These are phyloP conservation scores for Lepidocyrtinus sp. DNA, from an alignment of 2,888 invertebrate species.

Conservation along the genomic window DNA sequence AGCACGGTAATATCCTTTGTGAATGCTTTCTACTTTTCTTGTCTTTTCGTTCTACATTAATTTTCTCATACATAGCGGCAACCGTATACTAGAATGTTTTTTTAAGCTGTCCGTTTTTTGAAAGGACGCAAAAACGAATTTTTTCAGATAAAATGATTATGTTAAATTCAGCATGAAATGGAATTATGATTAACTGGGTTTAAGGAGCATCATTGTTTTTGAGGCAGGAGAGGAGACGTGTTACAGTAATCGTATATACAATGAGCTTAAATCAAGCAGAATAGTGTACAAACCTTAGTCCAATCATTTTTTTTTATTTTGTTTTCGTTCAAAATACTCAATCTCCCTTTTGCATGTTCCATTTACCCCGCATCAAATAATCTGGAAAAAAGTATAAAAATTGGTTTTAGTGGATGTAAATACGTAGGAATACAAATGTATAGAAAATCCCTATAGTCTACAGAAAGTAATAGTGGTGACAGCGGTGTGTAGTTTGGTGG, in stretches of 20 bases:
- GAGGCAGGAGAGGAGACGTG: neutral
- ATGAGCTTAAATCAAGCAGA: too few relatives aligned
- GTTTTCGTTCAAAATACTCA: neutral
- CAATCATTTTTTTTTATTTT: neutral
- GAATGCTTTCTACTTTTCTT: too few relatives aligned
- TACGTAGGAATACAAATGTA: too few relatives aligned
- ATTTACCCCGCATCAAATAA: conserved; percentile 6
- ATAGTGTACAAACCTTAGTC: too few relatives aligned
- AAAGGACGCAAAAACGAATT: neutral
- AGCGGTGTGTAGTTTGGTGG: neutral
- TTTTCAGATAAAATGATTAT: conserved; percentile 2
- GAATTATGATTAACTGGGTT: conserved; percentile 7
- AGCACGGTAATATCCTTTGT: too few relatives aligned
- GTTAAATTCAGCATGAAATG: conserved; percentile 16
- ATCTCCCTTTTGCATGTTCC: neutral
- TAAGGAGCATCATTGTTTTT: too few relatives aligned
- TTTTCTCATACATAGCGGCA: too few relatives aligned
- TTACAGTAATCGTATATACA: too few relatives aligned
- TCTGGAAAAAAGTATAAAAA: conserved; percentile 2
- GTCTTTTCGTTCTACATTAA: too few relatives aligned
- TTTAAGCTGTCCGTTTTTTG: too few relatives aligned
- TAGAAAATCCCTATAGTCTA: conserved; percentile 5
- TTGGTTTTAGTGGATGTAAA: conserved; percentile 6
- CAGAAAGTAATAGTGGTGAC: neutral
- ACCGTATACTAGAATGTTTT: too few relatives aligned